phyloP scores from a whole-genome alignment of 2,797 vertebrate species.

The Fratercula arctica region DNA sequence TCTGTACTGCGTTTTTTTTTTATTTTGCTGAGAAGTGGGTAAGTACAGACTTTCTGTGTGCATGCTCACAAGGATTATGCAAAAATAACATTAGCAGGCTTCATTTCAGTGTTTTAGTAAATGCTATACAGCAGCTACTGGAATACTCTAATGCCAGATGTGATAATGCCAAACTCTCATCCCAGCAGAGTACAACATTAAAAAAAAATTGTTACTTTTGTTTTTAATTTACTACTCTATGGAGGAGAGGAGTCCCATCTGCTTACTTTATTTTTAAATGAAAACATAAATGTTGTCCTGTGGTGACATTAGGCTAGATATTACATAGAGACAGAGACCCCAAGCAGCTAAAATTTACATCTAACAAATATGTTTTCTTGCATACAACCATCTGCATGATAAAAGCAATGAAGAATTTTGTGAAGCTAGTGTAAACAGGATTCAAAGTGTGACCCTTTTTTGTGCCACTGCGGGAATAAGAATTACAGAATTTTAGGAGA shows the following conservation, averaged over 20 bases:
- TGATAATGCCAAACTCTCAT: not conserved
- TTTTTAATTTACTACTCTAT: conserved; percentile 49
- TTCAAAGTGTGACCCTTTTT: conserved; percentile 19
- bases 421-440: conserved; percentile 5
- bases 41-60: not conserved
- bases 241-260: conserved; percentile 55
- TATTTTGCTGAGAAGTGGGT: not conserved
- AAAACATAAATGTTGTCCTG: conserved; percentile 54
- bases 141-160: conserved; percentile 39
- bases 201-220: conserved; percentile 40
- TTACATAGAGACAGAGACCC: not conserved
- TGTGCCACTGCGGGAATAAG: not conserved
- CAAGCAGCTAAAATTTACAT: conserved; percentile 50
- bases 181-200: conserved; percentile 1
- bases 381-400: conserved; percentile 26
- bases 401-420: conserved; percentile 5
- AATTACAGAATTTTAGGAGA: conserved; percentile 33
- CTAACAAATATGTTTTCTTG: conserved; percentile 41
- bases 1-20: not conserved
- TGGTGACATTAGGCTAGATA: conserved; percentile 36
- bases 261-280: conserved; percentile 58
- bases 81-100: not conserved
- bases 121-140: not conserved
- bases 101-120: conserved; percentile 16
- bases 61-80: not conserved